Evolutionary conservation across 2,113 vertebrate genomes (phyloP).

Genomic region (Pao palembangensis): DNA sequence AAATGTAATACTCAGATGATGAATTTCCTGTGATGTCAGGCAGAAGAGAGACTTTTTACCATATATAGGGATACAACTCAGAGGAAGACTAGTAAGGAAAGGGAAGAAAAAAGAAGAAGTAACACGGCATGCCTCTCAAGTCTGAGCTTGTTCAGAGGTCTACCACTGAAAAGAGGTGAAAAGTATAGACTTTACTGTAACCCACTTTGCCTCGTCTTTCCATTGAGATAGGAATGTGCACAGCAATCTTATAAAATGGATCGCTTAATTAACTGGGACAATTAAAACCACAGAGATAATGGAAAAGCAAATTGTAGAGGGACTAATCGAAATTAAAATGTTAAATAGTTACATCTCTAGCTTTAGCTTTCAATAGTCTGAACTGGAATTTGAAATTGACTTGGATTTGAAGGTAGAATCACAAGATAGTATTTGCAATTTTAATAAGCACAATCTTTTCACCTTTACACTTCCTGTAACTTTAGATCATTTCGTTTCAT

Average conservation of each 20-base stretch:
- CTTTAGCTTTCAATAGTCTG: too few relatives aligned
- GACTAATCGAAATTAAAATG: too few relatives aligned
- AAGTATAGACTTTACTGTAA: not conserved
- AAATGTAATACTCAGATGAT: slow-evolving; percentile 25
- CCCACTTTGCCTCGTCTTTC: slow-evolving; percentile 13
- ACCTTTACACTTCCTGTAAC: too few relatives aligned
- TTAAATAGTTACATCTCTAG: too few relatives aligned
- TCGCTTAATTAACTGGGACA: too few relatives aligned
- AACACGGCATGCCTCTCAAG: slow-evolving; percentile 47
- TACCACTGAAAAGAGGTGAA: slow-evolving; percentile 22
- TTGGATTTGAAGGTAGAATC: too few relatives aligned
- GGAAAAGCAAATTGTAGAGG: too few relatives aligned
- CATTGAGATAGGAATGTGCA: not conserved
- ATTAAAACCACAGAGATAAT: too few relatives aligned
- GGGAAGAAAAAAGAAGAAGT: slow-evolving; percentile 59
- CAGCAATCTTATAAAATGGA: not conserved
- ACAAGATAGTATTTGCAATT: too few relatives aligned
- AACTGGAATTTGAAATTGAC: too few relatives aligned
- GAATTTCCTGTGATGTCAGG: slow-evolving; percentile 61
- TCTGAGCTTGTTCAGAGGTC: slow-evolving; percentile 52
- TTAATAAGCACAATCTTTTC: too few relatives aligned
- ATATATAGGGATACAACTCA: slow-evolving; percentile 67
- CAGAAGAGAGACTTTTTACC: slow-evolving; percentile 56
- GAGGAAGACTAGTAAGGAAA: slow-evolving; percentile 21
- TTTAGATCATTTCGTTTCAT: too few relatives aligned